Evolutionary conservation across 2,797 vertebrate species (phyloP).

Genomic region (Meriones psammophilus): DNA sequence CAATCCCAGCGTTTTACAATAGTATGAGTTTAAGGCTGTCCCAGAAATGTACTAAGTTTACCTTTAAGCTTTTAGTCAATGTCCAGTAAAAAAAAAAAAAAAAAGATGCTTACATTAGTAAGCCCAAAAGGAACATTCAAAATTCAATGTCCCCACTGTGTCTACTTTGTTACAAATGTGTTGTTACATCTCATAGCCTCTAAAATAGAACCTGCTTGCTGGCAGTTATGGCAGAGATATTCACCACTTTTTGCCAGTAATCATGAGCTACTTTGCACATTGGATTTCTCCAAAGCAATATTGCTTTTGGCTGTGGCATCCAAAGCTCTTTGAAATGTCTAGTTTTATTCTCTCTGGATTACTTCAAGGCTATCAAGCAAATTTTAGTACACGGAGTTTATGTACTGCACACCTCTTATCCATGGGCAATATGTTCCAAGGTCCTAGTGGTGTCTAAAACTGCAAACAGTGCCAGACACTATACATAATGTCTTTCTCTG

Average conservation of each 20-base stretch:
- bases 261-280: constrained; percentile 64
- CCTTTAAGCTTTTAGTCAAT: constrained; percentile 53
- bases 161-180: constrained; percentile 55
- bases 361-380: neutral
- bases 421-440: neutral
- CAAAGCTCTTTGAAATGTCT: constrained; percentile 57
- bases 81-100: constrained; percentile 47
- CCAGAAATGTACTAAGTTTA: constrained; percentile 42
- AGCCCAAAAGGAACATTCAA: constrained; percentile 62
- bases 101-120: constrained; percentile 68
- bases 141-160: constrained; percentile 62
- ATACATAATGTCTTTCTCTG: neutral
- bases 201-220: constrained; percentile 63
- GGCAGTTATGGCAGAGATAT: constrained; percentile 60
- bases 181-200: constrained; percentile 57
- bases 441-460: neutral
- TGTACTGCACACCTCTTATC: neutral
- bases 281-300: constrained; percentile 57
- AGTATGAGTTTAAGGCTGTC: neutral
- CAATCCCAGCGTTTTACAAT: neutral
- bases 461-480: neutral
- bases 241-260: constrained; percentile 70
- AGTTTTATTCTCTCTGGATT: constrained; percentile 56
- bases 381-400: constrained; percentile 46
- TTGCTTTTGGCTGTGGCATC: neutral